These are phyloP conservation scores for Pycnonotus jocosus DNA, from an alignment of 2,113 vertebrate species.

Conservation along the genomic window DNA sequence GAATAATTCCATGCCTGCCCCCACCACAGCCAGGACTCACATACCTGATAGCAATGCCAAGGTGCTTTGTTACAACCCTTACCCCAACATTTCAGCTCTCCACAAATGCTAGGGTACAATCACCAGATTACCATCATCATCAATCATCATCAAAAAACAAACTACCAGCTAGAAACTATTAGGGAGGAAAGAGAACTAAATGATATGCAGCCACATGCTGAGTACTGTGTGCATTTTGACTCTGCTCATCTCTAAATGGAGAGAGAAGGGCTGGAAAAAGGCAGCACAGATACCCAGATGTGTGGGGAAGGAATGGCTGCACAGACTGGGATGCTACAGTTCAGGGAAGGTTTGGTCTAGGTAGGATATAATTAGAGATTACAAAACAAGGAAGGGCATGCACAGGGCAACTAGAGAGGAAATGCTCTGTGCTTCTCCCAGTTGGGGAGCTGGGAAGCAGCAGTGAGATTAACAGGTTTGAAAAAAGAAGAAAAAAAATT, in stretches of 20 bases:
- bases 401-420: background rate
- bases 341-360: background rate
- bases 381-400: background rate
- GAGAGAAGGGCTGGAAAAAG: background rate
- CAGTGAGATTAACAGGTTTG: accelerated
- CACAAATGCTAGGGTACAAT: background rate
- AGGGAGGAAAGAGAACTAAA: background rate
- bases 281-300: background rate
- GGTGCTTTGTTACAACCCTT: background rate
- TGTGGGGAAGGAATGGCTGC: background rate
- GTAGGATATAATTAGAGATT: background rate
- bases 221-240: background rate
- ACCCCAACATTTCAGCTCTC: background rate
- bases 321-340: background rate
- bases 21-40: background rate
- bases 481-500: background rate
- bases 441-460: background rate
- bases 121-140: too few relatives aligned
- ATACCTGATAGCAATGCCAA: accelerated
- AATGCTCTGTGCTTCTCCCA: background rate
- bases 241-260: background rate
- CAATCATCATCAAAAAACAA: background rate
- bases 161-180: background rate
- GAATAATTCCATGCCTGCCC: background rate
- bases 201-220: background rate